A percentile compares a stretch with the other conserved stretches of the same genome.
Conservation (phyloP, 2,797 vertebrate species). For the Myotis planiceps region DNA sequence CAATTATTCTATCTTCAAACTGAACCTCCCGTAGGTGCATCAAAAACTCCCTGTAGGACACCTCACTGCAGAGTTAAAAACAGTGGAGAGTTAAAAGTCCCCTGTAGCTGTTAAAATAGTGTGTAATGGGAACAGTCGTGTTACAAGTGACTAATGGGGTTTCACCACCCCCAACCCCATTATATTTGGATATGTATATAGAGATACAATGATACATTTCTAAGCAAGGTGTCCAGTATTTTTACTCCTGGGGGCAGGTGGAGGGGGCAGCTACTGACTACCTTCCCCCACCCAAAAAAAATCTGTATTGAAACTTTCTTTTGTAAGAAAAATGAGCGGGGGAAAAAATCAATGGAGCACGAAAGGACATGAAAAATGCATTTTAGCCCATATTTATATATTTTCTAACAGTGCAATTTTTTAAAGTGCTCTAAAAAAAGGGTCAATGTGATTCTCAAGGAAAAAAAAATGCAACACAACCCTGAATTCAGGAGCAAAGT, state of each 20-base stretch:
- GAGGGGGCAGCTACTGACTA: conserved; percentile 73
- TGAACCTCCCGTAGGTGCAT: not conserved
- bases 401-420: conserved; percentile 78
- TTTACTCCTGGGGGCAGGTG: conserved; percentile 55
- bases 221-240: conserved; percentile 76
- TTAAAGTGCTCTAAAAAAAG: conserved; percentile 77
- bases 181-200: not conserved
- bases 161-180: not conserved
- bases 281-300: conserved; percentile 38
- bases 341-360: conserved; percentile 86
- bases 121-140: not conserved
- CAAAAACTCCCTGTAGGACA: conserved; percentile 46
- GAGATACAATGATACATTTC: not conserved
- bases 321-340: conserved; percentile 83
- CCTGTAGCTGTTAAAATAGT: conserved; percentile 56
- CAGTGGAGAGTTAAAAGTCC: conserved; percentile 43
- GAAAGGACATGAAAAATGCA: conserved; percentile 88
- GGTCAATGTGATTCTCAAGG: conserved; percentile 83
- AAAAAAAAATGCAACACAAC: conserved; percentile 55
- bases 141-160: not conserved
- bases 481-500: conserved; percentile 42
- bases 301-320: conserved; percentile 82
- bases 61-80: conserved; percentile 50
- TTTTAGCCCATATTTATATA: conserved; percentile 77
- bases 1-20: not conserved